Evolutionary conservation across 2,113 vertebrate genomes (phyloP).

Genomic region (Chaetodon trifascialis): DNA sequence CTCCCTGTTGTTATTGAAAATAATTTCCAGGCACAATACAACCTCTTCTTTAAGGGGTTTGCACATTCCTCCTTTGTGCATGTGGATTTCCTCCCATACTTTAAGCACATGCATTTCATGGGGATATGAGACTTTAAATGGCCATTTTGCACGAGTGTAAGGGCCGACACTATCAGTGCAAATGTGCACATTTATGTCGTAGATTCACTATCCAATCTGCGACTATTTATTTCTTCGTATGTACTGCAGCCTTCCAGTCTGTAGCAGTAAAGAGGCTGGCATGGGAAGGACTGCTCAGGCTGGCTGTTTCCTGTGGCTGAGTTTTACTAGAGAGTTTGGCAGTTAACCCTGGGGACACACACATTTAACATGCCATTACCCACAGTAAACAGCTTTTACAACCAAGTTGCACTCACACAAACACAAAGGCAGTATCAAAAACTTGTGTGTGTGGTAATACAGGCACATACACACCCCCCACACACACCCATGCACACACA

Average conservation of each 20-base stretch:
- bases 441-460: neutral
- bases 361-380: constrained; percentile 75
- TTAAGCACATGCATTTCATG: no score
- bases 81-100: neutral
- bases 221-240: constrained; percentile 23
- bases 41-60: neutral
- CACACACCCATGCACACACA: neutral
- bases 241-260: constrained; percentile 24
- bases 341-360: constrained; percentile 63
- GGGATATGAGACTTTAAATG: neutral
- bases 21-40: neutral
- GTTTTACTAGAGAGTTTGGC: constrained; percentile 59
- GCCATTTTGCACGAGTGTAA: neutral
- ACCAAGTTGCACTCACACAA: constrained; percentile 36
- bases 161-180: neutral
- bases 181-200: neutral
- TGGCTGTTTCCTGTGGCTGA: constrained; percentile 40
- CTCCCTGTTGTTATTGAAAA: neutral
- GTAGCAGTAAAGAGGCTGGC: constrained; percentile 43
- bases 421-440: constrained; percentile 28
- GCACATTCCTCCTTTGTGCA: neutral
- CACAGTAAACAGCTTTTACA: constrained; percentile 70
- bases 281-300: neutral
- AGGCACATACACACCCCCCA: constrained; percentile 10
- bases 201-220: constrained; percentile 24